Percentiles rank a stretch among this genome's conserved stretches.
phyloP scores from a whole-genome alignment of 2,113 vertebrate species.

The Perca flavescens region DNA sequence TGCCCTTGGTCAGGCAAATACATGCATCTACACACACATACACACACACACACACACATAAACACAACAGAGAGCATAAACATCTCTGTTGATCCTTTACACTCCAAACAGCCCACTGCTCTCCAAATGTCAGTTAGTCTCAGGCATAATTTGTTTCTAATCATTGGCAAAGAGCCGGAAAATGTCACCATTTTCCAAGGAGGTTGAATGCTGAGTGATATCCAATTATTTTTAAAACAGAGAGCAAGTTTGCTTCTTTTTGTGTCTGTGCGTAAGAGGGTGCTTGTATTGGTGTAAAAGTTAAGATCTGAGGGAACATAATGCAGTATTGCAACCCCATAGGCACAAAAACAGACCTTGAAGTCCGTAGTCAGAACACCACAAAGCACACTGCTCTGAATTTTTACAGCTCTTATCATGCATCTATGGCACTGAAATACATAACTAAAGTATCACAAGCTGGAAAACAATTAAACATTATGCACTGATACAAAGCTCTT shows the following conservation, averaged over 20 bases:
- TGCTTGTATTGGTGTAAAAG: constrained; percentile 32
- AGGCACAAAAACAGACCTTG: constrained; percentile 31
- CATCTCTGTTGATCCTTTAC: constrained; percentile 68
- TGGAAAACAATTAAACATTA: constrained; percentile 55
- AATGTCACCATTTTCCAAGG: constrained; percentile 70
- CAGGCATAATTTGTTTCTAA: constrained; percentile 73
- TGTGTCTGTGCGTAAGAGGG: background rate
- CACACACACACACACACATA: constrained; percentile 22
- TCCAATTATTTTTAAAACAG: constrained; percentile 66
- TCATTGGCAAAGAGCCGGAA: constrained; percentile 66
- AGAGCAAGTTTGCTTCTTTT: constrained; percentile 27
- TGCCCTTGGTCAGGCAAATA: constrained; percentile 67
- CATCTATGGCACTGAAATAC: constrained; percentile 56
- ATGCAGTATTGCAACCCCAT: constrained; percentile 13
- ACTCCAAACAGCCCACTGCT: constrained; percentile 64
- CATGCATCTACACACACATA: constrained; percentile 14
- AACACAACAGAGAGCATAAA: constrained; percentile 45
- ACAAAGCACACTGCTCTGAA: constrained; percentile 3
- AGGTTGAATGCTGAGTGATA: constrained; percentile 72
- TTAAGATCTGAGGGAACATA: constrained; percentile 53
- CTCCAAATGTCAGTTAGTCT: constrained; percentile 73
- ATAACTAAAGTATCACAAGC: constrained; percentile 66
- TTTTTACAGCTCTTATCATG: constrained; percentile 8
- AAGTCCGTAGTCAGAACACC: constrained; percentile 5
- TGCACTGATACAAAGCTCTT: background rate